Conservation (phyloP, 2,797 vertebrate genomes). For the Vespertilio murinus region DNA sequence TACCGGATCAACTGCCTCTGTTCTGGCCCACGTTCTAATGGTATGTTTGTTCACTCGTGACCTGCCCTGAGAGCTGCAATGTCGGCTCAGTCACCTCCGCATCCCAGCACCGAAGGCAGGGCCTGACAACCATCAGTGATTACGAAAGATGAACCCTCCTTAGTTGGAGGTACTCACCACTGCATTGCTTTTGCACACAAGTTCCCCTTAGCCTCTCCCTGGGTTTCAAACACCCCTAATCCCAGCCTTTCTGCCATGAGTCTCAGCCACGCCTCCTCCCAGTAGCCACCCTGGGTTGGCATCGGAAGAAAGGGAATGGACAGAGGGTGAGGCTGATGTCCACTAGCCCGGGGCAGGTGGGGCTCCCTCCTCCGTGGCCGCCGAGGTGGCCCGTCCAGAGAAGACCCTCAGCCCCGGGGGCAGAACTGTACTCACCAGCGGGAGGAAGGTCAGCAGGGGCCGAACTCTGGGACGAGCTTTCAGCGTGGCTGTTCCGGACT, state of each 20-base stretch:
- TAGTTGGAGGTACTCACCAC: neutral
- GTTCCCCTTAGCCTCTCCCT: neutral
- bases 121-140: neutral
- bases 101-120: neutral
- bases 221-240: neutral
- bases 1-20: neutral
- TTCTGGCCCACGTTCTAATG: neutral
- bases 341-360: neutral
- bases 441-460: conserved; percentile 85
- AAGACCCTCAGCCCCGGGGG: neutral
- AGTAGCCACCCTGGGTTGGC: neutral
- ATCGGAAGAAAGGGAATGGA: neutral
- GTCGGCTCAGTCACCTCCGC: neutral
- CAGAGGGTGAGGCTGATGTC: neutral
- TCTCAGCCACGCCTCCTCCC: neutral
- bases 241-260: neutral
- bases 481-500: conserved; percentile 85
- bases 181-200: neutral
- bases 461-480: conserved; percentile 85
- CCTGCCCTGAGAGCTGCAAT: neutral
- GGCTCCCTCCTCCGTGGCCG: neutral
- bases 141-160: neutral
- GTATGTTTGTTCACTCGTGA: neutral
- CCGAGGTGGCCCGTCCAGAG: neutral
- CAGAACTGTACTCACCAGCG: conserved; percentile 82